phyloP scores from a whole-genome alignment of 2,888 invertebrate genomes.

The Odontothrips loti region DNA sequence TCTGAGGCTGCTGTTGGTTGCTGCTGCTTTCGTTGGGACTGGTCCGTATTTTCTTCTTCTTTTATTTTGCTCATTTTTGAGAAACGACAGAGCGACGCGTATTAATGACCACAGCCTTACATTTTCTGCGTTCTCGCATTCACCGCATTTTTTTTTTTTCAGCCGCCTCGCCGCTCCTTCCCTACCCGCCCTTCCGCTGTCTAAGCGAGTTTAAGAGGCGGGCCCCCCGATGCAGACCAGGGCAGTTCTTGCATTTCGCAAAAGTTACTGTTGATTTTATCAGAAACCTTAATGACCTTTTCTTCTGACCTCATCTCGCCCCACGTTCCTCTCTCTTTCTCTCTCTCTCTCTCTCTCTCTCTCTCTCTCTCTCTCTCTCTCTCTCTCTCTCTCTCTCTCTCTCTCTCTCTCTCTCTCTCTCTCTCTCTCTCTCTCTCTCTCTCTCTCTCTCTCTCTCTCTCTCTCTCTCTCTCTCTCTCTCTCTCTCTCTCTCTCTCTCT shows the following conservation, averaged over 20 bases:
- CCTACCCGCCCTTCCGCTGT: neutral
- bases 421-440: neutral
- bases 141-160: neutral
- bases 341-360: neutral
- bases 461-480: neutral
- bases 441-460: no score
- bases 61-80: no score
- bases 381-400: no score
- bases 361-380: neutral
- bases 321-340: neutral
- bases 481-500: no score
- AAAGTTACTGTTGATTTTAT: conserved; percentile 15
- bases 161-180: neutral
- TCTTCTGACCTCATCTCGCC: neutral
- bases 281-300: conserved; percentile 6
- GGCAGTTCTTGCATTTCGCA: conserved; percentile 7
- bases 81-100: no score
- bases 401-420: neutral
- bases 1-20: no score
- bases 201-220: neutral
- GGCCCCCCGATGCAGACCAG: neutral
- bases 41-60: no score
- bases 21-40: no score
- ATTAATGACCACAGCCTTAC: no score
- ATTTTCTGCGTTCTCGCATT: no score